A percentile compares a stretch with the other conserved stretches of the same genome.
Conservation (phyloP, 2,888 invertebrate genomes). For the Strigamia maritima region DNA sequence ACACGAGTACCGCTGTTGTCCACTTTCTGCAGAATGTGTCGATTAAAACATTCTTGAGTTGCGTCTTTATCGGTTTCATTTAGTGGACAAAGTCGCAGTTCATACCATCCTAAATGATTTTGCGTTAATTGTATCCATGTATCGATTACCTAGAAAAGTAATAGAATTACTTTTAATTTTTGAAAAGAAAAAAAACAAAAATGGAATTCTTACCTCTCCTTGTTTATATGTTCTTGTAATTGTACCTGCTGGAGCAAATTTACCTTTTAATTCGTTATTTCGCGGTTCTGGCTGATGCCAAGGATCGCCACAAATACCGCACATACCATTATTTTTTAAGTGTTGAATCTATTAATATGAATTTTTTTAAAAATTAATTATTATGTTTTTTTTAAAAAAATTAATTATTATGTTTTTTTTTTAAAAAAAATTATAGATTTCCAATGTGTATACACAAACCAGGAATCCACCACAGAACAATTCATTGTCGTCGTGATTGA, state of each 20-base stretch:
- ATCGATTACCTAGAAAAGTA: neutral
- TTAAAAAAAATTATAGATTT: neutral
- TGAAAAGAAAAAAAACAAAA: neutral
- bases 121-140: constrained; percentile 22
- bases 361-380: neutral
- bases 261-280: constrained; percentile 85
- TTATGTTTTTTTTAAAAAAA: neutral
- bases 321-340: constrained; percentile 73
- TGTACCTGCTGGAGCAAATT: constrained; percentile 80
- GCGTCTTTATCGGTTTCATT: constrained; percentile 51
- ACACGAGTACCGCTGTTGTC: constrained; percentile 38
- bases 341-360: constrained; percentile 67
- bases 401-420: neutral
- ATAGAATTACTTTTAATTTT: neutral
- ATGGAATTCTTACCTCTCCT: constrained; percentile 63
- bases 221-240: constrained; percentile 75
- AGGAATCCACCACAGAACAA: constrained; percentile 48
- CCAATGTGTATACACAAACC: constrained; percentile 41
- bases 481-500: constrained; percentile 48
- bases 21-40: constrained; percentile 50
- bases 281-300: constrained; percentile 71
- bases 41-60: constrained; percentile 58
- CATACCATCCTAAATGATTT: constrained; percentile 53
- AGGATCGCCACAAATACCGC: constrained; percentile 82
- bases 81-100: constrained; percentile 55